These are phyloP conservation scores for Geotrypetes seraphini DNA, from an alignment of 2,797 vertebrate genomes.

Conservation along the genomic window DNA sequence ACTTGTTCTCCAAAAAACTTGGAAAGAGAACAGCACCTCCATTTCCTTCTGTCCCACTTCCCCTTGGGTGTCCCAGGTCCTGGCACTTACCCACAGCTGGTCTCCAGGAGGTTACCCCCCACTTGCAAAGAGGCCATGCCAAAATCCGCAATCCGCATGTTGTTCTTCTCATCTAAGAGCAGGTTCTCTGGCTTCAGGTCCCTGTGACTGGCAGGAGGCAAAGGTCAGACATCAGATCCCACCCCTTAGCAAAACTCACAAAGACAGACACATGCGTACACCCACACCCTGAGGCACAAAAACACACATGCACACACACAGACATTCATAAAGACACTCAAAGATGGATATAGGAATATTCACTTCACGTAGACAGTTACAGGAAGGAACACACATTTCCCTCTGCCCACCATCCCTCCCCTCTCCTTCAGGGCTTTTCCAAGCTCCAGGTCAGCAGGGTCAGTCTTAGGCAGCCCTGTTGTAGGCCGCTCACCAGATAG, in stretches of 20 bases:
- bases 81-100: slow-evolving; percentile 79
- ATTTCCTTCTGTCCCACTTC: not conserved
- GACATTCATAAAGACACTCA: too few relatives aligned
- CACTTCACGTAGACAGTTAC: too few relatives aligned
- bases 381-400: too few relatives aligned
- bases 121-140: slow-evolving; percentile 91
- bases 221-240: not conserved
- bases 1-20: too few relatives aligned
- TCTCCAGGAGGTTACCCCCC: slow-evolving; percentile 85
- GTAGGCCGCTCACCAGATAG: slow-evolving; percentile 82
- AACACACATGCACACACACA: not conserved
- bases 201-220: slow-evolving; percentile 63
- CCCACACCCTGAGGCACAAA: not conserved
- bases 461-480: too few relatives aligned
- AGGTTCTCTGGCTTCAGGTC: slow-evolving; percentile 89
- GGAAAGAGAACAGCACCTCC: too few relatives aligned
- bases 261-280: not conserved
- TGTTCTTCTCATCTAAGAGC: slow-evolving; percentile 86
- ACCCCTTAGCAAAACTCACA: not conserved
- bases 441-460: too few relatives aligned
- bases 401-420: too few relatives aligned
- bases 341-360: too few relatives aligned
- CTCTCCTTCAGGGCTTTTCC: too few relatives aligned
- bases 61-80: not conserved
- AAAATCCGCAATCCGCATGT: slow-evolving; percentile 87